phyloP scores from a whole-genome alignment of 2,113 vertebrate species.

The Sinocyclocheilus grahami region DNA sequence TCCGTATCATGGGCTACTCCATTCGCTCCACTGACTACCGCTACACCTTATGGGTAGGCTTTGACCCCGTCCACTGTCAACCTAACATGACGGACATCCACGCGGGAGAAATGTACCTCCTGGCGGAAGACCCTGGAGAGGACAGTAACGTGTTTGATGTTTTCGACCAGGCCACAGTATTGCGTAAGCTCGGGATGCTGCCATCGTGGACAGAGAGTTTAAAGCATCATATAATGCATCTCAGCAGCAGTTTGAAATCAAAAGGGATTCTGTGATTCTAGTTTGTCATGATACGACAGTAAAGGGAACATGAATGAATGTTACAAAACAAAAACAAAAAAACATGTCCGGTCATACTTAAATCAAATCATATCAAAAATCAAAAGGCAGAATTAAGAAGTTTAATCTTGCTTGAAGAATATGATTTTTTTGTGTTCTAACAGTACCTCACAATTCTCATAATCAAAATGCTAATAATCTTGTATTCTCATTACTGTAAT shows the following conservation, averaged over 20 bases:
- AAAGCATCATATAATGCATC: constrained; percentile 65
- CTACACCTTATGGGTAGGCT: constrained; percentile 88
- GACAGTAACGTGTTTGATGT: constrained; percentile 82
- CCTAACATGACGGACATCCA: constrained; percentile 82
- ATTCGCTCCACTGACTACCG: constrained; percentile 81
- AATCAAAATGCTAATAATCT: not conserved
- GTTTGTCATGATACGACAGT: not conserved
- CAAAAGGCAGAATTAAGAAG: not conserved
- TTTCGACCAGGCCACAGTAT: not conserved
- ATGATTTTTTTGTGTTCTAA: not conserved
- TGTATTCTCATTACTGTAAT: not conserved
- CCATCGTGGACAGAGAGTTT: constrained; percentile 56
- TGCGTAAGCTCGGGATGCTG: constrained; percentile 54
- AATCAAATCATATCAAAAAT: not conserved
- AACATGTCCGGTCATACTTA: not conserved
- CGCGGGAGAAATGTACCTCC: constrained; percentile 87
- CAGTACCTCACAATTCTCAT: not conserved
- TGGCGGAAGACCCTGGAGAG: constrained; percentile 83
- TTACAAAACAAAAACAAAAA: not conserved
- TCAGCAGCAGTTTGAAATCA: constrained; percentile 61
- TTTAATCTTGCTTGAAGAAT: not conserved
- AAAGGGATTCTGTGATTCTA: constrained; percentile 28
- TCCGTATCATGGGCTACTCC: constrained; percentile 94
- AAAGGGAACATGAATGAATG: not conserved
- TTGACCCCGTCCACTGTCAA: constrained; percentile 76